Evolutionary conservation across 1,140 invertebrate species (phyloP).

Genomic region (Drosophila pachea): DNA sequence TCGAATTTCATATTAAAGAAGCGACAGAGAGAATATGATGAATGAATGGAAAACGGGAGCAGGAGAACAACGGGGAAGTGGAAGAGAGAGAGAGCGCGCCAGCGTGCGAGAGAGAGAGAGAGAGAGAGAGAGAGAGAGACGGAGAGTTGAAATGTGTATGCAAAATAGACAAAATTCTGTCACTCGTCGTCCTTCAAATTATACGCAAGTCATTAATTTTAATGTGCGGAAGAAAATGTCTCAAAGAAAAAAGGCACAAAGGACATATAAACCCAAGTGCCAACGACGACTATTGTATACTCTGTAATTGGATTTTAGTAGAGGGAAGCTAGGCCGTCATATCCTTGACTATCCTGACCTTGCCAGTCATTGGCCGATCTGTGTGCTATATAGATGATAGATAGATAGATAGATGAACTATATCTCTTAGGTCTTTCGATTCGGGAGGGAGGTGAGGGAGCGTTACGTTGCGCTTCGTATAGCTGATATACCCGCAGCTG

Average conservation of each 20-base stretch:
- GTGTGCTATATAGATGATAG: too few relatives aligned
- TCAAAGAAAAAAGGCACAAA: background rate
- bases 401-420: too few relatives aligned
- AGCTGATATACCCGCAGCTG: background rate
- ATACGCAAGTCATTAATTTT: slow-evolving; percentile 66
- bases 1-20: background rate
- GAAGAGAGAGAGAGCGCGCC: background rate
- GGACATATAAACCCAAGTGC: background rate
- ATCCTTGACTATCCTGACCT: too few relatives aligned
- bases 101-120: too few relatives aligned
- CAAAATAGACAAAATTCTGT: slow-evolving; percentile 11
- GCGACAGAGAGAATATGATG: too few relatives aligned
- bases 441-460: background rate
- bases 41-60: too few relatives aligned
- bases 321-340: too few relatives aligned
- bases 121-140: too few relatives aligned
- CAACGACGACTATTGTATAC: background rate
- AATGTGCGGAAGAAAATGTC: slow-evolving; percentile 37
- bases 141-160: background rate
- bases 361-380: too few relatives aligned
- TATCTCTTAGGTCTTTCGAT: too few relatives aligned
- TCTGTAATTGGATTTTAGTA: background rate
- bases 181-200: slow-evolving; percentile 13
- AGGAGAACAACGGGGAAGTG: background rate
- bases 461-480: background rate